Percentiles rank a stretch among this genome's conserved stretches.
Conservation (phyloP, 2,113 vertebrate species). For the Silurus asotus region DNA sequence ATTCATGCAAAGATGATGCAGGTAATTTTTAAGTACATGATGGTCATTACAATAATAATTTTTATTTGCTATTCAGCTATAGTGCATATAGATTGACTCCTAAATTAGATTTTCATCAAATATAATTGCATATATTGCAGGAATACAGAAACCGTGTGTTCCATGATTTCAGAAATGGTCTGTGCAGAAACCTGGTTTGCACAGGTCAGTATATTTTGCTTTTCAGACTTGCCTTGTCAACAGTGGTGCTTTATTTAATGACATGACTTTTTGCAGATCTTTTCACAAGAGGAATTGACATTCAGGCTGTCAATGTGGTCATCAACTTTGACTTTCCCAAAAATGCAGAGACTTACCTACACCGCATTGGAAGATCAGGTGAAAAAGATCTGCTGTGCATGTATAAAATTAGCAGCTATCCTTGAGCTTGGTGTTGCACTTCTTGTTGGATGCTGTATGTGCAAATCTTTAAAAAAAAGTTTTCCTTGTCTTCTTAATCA, state of each 20-base stretch:
- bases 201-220: slow-evolving; percentile 66
- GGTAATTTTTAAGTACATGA: slow-evolving; percentile 60
- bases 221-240: not conserved
- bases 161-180: slow-evolving; percentile 77
- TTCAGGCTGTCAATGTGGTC: slow-evolving; percentile 80
- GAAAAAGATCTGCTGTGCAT: not conserved
- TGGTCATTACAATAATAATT: not conserved
- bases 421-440: no score
- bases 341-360: slow-evolving; percentile 78
- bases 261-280: slow-evolving; percentile 65
- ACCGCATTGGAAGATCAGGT: slow-evolving; percentile 81
- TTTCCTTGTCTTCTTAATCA: no score
- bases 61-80: not conserved
- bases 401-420: no score
- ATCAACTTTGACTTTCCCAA: slow-evolving; percentile 82
- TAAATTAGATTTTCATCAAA: not conserved
- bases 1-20: slow-evolving; percentile 83
- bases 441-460: no score
- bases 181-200: slow-evolving; percentile 79
- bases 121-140: slow-evolving; percentile 34
- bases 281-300: slow-evolving; percentile 80
- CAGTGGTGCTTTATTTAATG: not conserved
- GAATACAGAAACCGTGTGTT: slow-evolving; percentile 64
- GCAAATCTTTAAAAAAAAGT: no score
- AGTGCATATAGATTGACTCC: not conserved